Evolutionary conservation across 2,888 invertebrate species (phyloP), one percentile per base, ranked within the genome.

Genomic region (Anarsia innoxiella): DNA sequence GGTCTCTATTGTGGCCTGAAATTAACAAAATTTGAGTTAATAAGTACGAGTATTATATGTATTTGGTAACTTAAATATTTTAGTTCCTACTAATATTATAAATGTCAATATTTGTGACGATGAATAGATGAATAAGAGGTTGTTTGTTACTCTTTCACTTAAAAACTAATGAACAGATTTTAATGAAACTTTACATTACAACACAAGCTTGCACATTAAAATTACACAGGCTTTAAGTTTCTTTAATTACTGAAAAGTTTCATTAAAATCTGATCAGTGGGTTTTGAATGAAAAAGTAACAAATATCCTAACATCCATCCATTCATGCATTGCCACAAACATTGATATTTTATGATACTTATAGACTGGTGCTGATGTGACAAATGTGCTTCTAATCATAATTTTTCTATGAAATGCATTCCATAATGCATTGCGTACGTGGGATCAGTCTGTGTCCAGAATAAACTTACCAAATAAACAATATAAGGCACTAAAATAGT

Each of bases 401-500:
- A n/a, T n/a, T n/a, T n/a, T n/a, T n/a, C n/a, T n/a, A n/a, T n/a
- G n/a, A n/a, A n/a, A n/a, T n/a, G n/a, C n/a, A n/a, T n/a, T n/a
- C n/a, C n/a, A n/a, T n/a, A n/a, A n/a, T n/a, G n/a, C n/a, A n/a
- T n/a, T n/a, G n/a, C n/a, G n/a, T n/a, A n/a, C n/a, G 8, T 19
- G 19, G 8, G 19, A 5, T 19, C 19, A 5, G 19, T 8, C 4
- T 19, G 19, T 19, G 23, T 19, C n/a, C n/a, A n/a, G 8, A 10
- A 13, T 10, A 28, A n/a, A 68, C 86, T 86, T 65, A 91, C 91
- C 69, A 94, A 75, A 56, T 94, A 94, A 9, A 95, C 94, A n/a
- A 95, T 90, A 62, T 94, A 94, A 0, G 95, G 95, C 0, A 93
- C 91, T 1, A 93, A 61, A 50, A 94, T 93, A 40, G 92, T 93